Base-by-base conservation (phyloP, 1,140 invertebrate species). In the Belonocnema kinseyi region DNA sequence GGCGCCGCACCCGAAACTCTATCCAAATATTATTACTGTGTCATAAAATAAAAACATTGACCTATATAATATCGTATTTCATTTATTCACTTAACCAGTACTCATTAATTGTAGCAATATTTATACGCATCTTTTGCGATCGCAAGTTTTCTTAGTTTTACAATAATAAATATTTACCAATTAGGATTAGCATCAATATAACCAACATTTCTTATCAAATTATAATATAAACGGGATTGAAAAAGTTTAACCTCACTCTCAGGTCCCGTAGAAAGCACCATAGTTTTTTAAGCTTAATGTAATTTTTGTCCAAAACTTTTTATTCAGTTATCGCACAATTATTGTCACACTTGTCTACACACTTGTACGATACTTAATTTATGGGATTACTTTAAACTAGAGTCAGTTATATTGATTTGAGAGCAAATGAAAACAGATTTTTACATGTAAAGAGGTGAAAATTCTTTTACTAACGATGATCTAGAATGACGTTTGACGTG, bases 401-500 rank as follows among this genome's bases (percentile, higher is more conserved):
- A 21, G 54, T 56, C 54, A 19, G 54, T 56, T 56, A 56, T 56
- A 56, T 56, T 61, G 58, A 61, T 61, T 21, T 61, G 14, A 26
- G 58, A 26, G 19, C 14, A 61, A 14, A 61, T 10, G 26, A 19
- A 13, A 50, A 74, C 3, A 51, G 72, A 66, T 72, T 53, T 72
- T 40, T 58, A 58, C 58, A 61, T 12, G 4, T 46, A 10, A 46
- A 46, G 11, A 61, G 14, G 26, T 13, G 26, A 26, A 13, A 13
- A 26, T 58, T 21, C 2, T 17, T 66, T 13, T 51, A 58, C 40
- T 77, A 78, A 77, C 72, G 58, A 74, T 73, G 74, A 74, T 90
- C 84, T 46, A 90, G 16, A 73, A 91, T 89, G 3, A 91, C 88
- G 79, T 88, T 88, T n/a, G 88, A 88, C 77, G 82, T 73, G 72